phyloP scores from a whole-genome alignment of 35 echinoderm and acorn worm species.

The Acanthaster planci region DNA sequence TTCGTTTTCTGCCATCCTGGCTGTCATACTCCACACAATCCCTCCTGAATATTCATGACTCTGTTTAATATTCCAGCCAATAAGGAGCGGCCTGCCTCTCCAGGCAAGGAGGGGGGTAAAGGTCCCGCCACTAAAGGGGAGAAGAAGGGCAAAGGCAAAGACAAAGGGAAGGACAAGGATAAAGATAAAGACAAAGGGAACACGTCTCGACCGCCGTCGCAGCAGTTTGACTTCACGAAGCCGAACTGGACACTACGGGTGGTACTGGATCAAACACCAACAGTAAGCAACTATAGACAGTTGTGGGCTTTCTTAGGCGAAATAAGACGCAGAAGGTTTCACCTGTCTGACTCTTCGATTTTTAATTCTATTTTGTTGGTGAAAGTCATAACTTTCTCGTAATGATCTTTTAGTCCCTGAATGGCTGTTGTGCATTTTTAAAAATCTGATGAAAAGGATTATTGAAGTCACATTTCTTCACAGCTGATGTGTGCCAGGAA shows the following conservation, averaged over 20 bases:
- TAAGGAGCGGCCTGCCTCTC: slow-evolving; percentile 85
- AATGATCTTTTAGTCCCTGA: too few relatives aligned
- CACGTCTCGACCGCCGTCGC: slow-evolving; percentile 85
- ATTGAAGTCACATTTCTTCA: too few relatives aligned
- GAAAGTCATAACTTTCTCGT: too few relatives aligned
- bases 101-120: slow-evolving; percentile 77
- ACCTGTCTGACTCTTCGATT: too few relatives aligned
- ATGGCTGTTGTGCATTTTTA: too few relatives aligned
- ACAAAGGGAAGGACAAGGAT: slow-evolving; percentile 89
- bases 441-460: too few relatives aligned
- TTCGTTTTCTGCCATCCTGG: too few relatives aligned
- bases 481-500: too few relatives aligned
- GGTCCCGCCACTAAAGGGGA: slow-evolving; percentile 48
- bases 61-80: slow-evolving; percentile 56
- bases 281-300: slow-evolving; percentile 73
- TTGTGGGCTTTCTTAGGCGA: too few relatives aligned
- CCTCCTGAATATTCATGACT: not conserved
- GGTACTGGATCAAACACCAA: slow-evolving; percentile 94
- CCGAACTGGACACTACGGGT: slow-evolving; percentile 90
- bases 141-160: slow-evolving; percentile 70
- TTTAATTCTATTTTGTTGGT: too few relatives aligned
- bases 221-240: slow-evolving; percentile 97
- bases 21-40: too few relatives aligned
- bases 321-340: too few relatives aligned
- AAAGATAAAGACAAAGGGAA: slow-evolving; percentile 90